Evolutionary conservation across 2,113 vertebrate species (phyloP).

Genomic region (Datnioides undecimradiatus): DNA sequence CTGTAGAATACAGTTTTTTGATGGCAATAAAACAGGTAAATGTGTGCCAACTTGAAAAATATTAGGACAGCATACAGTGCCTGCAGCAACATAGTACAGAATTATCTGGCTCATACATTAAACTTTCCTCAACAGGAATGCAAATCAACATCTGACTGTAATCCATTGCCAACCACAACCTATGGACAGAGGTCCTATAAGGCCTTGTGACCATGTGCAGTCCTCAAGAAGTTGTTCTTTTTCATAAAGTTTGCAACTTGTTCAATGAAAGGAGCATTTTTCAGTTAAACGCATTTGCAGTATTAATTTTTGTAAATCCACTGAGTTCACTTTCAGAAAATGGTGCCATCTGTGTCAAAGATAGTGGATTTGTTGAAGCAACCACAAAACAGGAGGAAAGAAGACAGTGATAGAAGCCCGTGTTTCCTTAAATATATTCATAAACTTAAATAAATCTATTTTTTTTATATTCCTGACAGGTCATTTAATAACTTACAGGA

Average conservation of each 20-base stretch:
- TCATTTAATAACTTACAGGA: neutral
- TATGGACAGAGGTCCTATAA: neutral
- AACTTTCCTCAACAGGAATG: too few relatives aligned
- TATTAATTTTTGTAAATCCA: neutral
- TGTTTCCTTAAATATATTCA: neutral
- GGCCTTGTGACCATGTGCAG: neutral
- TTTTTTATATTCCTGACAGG: neutral
- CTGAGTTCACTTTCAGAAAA: neutral
- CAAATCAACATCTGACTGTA: neutral
- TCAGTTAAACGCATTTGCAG: too few relatives aligned
- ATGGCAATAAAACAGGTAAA: neutral
- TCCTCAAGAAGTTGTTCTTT: neutral
- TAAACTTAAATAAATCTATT: too few relatives aligned
- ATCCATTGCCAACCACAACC: neutral
- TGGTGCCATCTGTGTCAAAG: neutral
- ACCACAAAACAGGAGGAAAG: neutral
- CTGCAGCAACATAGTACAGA: neutral
- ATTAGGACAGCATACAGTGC: neutral
- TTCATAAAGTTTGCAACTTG: neutral
- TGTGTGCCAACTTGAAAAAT: neutral
- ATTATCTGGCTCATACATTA: neutral
- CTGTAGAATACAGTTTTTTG: neutral
- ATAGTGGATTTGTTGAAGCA: too few relatives aligned
- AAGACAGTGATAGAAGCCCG: neutral
- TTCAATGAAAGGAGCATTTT: neutral